Conservation (phyloP, 2,888 invertebrate species). For the Drosophila limbata region DNA sequence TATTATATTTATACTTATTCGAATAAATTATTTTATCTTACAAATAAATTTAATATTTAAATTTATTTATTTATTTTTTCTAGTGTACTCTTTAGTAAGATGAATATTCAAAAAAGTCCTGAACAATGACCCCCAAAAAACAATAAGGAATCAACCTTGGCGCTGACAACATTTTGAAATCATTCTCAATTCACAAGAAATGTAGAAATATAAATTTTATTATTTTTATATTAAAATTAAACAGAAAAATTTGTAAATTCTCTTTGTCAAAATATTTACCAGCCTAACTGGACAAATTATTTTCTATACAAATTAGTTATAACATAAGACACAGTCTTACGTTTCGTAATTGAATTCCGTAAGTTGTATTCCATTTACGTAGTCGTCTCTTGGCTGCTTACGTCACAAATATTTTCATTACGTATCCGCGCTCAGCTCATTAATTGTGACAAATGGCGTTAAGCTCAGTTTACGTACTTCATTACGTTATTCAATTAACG, state of each 20-base stretch:
- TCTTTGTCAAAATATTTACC: not conserved
- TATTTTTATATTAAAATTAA: too few relatives aligned
- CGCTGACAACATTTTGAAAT: constrained; percentile 18
- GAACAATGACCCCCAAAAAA: constrained; percentile 8
- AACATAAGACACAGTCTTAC: not conserved
- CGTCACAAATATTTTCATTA: constrained; percentile 6
- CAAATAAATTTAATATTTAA: too few relatives aligned
- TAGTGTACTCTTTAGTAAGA: not conserved
- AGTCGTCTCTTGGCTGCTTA: not conserved
- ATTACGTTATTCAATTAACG: constrained; percentile 65
- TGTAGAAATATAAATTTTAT: too few relatives aligned
- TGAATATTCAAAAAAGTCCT: not conserved
- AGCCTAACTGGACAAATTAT: not conserved
- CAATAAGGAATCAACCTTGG: constrained; percentile 6
- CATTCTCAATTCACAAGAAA: constrained; percentile 19
- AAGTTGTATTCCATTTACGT: not conserved
- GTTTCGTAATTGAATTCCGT: not conserved
- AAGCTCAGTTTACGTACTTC: constrained; percentile 58
- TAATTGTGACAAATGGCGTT: constrained; percentile 54
- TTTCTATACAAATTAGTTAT: not conserved
- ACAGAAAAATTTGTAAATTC: too few relatives aligned
- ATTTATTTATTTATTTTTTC: not conserved
- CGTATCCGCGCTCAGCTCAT: constrained; percentile 27
- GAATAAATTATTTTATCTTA: too few relatives aligned
- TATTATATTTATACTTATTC: too few relatives aligned